Conservation (phyloP, 2,888 invertebrate genomes). For the Drosophila robusta region DNA sequence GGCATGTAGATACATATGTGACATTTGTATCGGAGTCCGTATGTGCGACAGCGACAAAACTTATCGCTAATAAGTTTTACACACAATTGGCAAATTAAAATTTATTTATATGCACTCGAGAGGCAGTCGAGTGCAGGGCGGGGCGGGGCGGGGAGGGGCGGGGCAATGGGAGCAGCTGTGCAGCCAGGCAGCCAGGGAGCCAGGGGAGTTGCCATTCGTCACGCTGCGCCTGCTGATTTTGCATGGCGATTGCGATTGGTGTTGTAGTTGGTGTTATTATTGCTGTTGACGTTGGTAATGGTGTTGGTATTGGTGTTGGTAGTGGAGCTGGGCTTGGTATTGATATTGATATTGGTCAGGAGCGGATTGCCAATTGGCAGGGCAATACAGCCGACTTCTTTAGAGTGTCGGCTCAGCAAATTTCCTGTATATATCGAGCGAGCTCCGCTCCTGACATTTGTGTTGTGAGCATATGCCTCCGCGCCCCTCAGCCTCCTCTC, state of each 20-base stretch:
- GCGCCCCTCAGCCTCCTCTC: not conserved
- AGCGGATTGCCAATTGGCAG: constrained; percentile 13
- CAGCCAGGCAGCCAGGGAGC: no score
- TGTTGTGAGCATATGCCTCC: constrained; percentile 1
- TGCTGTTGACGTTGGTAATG: constrained; percentile 21
- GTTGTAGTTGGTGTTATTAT: constrained; percentile 40
- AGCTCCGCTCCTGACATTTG: constrained; percentile 33
- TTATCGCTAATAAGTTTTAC: constrained; percentile 78
- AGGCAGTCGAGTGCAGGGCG: not conserved
- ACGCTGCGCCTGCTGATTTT: constrained; percentile 43
- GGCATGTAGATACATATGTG: constrained; percentile 20
- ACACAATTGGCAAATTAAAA: constrained; percentile 77
- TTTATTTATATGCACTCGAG: constrained; percentile 66
- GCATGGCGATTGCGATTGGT: constrained; percentile 31
- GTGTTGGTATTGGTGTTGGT: constrained; percentile 21
- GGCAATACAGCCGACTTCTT: no score
- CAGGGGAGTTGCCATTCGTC: constrained; percentile 43
- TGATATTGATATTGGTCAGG: constrained; percentile 35
- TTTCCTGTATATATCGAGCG: no score
- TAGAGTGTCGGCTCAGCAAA: no score
- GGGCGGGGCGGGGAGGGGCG: not conserved
- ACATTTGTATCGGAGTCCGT: constrained; percentile 4
- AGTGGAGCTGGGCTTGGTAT: not conserved
- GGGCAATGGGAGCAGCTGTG: not conserved
- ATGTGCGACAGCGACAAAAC: constrained; percentile 54